Conservation (phyloP, 2,888 invertebrate genomes). For the Limnephilus marmoratus region DNA sequence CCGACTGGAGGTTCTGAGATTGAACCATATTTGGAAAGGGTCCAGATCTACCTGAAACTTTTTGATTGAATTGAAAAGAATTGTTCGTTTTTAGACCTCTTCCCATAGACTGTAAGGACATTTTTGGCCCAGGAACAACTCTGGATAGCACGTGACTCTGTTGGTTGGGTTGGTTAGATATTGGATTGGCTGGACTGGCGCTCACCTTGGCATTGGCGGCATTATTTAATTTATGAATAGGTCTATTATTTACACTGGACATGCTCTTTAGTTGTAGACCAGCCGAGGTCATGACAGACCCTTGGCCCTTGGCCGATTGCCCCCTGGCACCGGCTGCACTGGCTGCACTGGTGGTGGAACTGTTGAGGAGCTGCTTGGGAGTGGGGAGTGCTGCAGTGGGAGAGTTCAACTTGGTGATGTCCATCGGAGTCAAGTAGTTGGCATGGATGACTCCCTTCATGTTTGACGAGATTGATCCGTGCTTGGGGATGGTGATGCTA, state of each 20-base stretch:
- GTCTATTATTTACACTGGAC: slow-evolving; percentile 74
- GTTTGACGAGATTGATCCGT: slow-evolving; percentile 11
- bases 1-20: slow-evolving; percentile 52
- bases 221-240: slow-evolving; percentile 66
- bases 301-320: slow-evolving; percentile 40
- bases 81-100: slow-evolving; percentile 54
- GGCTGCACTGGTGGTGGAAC: not conserved
- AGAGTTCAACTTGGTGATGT: slow-evolving; percentile 46
- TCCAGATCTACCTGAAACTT: slow-evolving; percentile 46
- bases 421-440: slow-evolving; percentile 58
- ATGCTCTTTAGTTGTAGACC: slow-evolving; percentile 74
- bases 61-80: slow-evolving; percentile 45
- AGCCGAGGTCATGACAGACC: slow-evolving; percentile 73
- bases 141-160: slow-evolving; percentile 76
- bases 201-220: slow-evolving; percentile 73
- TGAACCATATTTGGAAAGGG: slow-evolving; percentile 50
- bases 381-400: not conserved
- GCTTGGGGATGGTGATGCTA: slow-evolving; percentile 72
- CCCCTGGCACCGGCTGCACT: not conserved
- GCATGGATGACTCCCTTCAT: slow-evolving; percentile 53
- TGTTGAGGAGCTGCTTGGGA: slow-evolving; percentile 72
- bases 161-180: slow-evolving; percentile 68
- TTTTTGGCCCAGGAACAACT: slow-evolving; percentile 75
- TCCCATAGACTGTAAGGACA: slow-evolving; percentile 72
- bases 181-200: slow-evolving; percentile 74